Evolutionary conservation across 1,140 invertebrate genomes (phyloP), one percentile per base, ranked within the genome.

Genomic region (Drosophila navojoa): DNA sequence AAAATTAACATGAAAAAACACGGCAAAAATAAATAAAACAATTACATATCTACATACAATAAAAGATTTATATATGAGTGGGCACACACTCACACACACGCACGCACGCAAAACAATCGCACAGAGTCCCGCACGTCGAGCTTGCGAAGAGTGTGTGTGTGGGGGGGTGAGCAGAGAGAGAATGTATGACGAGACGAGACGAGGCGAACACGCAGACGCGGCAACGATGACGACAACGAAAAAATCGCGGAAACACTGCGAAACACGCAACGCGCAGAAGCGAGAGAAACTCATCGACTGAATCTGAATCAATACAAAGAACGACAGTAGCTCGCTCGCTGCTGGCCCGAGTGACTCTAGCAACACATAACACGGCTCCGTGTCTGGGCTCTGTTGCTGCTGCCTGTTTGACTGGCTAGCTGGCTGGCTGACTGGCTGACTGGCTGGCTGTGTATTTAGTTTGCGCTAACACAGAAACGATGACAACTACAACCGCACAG

Each of bases 281-380:
- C 90, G 81, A 91, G 90, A 91, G 90, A 91, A 91, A 87, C 86
- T 91, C 81, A 86, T 85, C 86, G 90, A 91, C 85, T 91, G 90
- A 90, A 81, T 87, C 82, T 54, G 78, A 85, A 86, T 91, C 79
- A 77, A 81, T 79, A 77, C 79, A 79, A 78, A 86, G 73, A 85
- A 84, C 74, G 76, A 76, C 70, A 76, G 72, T 63, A 29, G 68
- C 71, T 60, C 63, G 68, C 53, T 58, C 68, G 32, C 32, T 32
- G 58, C 66, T 68, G 64, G 58, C 57, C 71, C 71, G 72, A 61
- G 45, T 72, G 59, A 40, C 50, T 38, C 40, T 62, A 54, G 45
- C 50, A 25, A 53, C 6, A 53, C 29, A 38, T 42, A 25, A 53
- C 6, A 53, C 50, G 50, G 25, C 50, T 53, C 50, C n/a, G 27